Conservation (phyloP, 2,888 invertebrate species). For the Autographa gamma region DNA sequence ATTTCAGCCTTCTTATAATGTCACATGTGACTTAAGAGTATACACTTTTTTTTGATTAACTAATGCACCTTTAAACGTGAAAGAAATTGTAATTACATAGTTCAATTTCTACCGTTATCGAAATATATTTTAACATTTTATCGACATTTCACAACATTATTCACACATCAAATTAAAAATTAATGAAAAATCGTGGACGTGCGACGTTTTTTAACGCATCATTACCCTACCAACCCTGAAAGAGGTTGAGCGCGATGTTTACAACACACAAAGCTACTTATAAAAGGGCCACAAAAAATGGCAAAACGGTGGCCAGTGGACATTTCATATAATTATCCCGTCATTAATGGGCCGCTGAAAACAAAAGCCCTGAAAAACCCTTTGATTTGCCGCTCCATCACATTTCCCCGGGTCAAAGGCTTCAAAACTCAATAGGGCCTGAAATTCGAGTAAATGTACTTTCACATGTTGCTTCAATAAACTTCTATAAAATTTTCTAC, state of each 20-base stretch:
- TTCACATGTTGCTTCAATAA: conserved; percentile 60
- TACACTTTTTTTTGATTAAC: no score
- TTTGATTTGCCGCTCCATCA: conserved; percentile 87
- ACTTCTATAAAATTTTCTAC: conserved; percentile 54
- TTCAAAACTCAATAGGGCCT: conserved; percentile 80
- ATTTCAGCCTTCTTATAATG: no score
- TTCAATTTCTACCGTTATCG: no score
- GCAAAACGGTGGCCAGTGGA: conserved; percentile 63
- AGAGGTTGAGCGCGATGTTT: conserved; percentile 28
- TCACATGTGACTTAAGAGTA: no score
- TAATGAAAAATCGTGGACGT: not conserved
- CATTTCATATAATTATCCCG: conserved; percentile 77
- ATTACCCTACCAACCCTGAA: conserved; percentile 3
- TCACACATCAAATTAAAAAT: not conserved
- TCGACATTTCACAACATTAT: no score
- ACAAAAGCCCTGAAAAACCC: conserved; percentile 81
- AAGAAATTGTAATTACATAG: no score
- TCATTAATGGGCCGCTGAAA: conserved; percentile 75
- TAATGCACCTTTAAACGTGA: no score
- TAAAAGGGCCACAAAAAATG: conserved; percentile 48
- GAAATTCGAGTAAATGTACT: conserved; percentile 74
- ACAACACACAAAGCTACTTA: conserved; percentile 42
- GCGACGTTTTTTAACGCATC: not conserved
- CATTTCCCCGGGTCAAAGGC: conserved; percentile 82
- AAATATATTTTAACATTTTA: no score